Percentiles rank a stretch among this genome's conserved stretches.
Conservation (phyloP, 92 coral and sea anemone genomes). For the Zoanthus solanderi region DNA sequence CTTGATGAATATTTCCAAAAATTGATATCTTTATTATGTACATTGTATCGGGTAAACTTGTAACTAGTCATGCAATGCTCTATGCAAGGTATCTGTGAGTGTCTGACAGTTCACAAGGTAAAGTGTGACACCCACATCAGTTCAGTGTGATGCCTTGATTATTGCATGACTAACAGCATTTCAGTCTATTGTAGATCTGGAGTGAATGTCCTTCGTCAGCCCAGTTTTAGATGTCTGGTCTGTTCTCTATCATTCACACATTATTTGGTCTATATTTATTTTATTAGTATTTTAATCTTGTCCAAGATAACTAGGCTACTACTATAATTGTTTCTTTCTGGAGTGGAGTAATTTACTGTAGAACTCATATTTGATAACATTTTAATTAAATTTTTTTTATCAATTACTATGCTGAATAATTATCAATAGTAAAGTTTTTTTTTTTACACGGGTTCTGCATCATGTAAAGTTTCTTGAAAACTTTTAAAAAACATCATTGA, state of each 20-base stretch:
- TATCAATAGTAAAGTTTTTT: no score
- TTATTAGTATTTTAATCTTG: not conserved
- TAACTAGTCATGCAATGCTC: conserved; percentile 23
- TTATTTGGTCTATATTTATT: not conserved
- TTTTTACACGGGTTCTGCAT: no score
- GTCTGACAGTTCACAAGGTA: conserved; percentile 27
- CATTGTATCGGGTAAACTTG: not conserved
- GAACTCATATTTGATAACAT: no score
- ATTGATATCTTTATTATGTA: not conserved
- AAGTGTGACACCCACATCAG: conserved; percentile 64
- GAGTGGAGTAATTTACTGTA: no score
- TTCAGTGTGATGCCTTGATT: conserved; percentile 69
- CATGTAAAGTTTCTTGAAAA: no score
- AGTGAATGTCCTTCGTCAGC: conserved; percentile 96
- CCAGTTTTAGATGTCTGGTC: conserved; percentile 77
- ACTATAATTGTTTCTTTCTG: no score
- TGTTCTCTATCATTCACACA: conserved; percentile 96
- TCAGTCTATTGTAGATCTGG: conserved; percentile 61
- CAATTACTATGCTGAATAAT: no score
- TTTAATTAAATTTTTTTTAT: no score
- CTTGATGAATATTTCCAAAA: no score
- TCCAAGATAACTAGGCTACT: not conserved
- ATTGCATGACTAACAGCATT: conserved; percentile 82
- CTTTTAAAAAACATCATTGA: no score
- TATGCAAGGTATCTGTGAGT: conserved; percentile 62